Evolutionary conservation across 2,113 vertebrate genomes (phyloP).

Genomic region (Corvus cornix): DNA sequence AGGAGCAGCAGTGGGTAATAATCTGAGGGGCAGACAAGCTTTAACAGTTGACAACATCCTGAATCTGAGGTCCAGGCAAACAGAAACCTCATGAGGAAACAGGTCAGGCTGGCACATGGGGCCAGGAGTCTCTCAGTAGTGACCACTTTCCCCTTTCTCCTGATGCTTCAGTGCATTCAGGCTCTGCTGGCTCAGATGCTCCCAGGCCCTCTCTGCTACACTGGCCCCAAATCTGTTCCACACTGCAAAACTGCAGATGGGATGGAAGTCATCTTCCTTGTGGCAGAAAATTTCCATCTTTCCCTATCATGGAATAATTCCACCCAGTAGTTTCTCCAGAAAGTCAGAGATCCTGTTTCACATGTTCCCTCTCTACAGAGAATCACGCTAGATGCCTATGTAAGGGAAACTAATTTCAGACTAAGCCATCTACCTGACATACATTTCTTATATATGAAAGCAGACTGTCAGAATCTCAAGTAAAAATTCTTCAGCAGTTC

Average conservation of each 20-base stretch:
- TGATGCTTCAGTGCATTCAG: not conserved
- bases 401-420: not conserved
- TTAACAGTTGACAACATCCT: not conserved
- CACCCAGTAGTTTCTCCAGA: not conserved
- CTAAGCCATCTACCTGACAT: not conserved
- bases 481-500: not conserved
- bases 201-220: not conserved
- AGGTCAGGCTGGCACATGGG: not conserved
- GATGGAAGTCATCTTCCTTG: not conserved
- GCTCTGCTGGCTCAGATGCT: not conserved
- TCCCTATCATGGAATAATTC: not conserved
- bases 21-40: not conserved
- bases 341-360: not conserved
- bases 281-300: not conserved
- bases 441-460: not conserved
- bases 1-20: not conserved
- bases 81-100: not conserved
- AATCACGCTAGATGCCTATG: accelerated
- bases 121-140: not conserved
- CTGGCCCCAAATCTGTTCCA: not conserved
- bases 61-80: not conserved
- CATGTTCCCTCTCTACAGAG: not conserved
- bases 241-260: not conserved
- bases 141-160: not conserved
- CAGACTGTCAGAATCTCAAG: not conserved